phyloP scores from a whole-genome alignment of 2,797 vertebrate species.

The Selene dorsalis region DNA sequence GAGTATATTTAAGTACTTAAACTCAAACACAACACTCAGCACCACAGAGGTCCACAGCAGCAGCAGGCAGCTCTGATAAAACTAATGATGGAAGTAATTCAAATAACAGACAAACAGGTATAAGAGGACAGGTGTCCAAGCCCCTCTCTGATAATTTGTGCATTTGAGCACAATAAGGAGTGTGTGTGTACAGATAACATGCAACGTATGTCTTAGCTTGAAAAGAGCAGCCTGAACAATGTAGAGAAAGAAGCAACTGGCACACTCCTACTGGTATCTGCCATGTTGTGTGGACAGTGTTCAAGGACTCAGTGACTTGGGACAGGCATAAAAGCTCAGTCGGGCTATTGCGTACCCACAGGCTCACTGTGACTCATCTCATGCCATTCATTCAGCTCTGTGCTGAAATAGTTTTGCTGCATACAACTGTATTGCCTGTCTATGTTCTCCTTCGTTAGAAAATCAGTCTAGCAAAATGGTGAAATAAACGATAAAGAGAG shows the following conservation, averaged over 20 bases:
- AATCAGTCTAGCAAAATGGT: not conserved
- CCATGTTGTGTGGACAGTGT: not conserved
- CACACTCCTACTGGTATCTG: not conserved
- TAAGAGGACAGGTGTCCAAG: too few species aligned
- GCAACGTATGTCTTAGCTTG: not conserved
- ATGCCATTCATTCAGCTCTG: not conserved
- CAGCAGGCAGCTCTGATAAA: too few species aligned
- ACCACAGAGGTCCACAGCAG: too few species aligned
- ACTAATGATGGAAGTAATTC: too few species aligned
- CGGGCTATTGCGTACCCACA: not conserved
- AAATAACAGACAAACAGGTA: too few species aligned
- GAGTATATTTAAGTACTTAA: too few species aligned
- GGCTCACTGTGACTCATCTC: slow-evolving; percentile 10
- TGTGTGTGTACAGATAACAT: too few species aligned
- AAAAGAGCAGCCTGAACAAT: not conserved
- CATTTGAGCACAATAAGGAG: too few species aligned
- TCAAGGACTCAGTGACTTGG: not conserved
- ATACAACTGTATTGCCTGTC: not conserved
- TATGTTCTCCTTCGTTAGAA: not conserved
- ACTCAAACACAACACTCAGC: too few species aligned
- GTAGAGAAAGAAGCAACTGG: not conserved
- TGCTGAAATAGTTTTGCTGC: not conserved
- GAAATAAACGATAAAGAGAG: not conserved
- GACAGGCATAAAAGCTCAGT: not conserved
- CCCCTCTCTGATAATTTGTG: too few species aligned